Base-by-base conservation (phyloP, 2,888 invertebrate species). In the Volucella zonaria region DNA sequence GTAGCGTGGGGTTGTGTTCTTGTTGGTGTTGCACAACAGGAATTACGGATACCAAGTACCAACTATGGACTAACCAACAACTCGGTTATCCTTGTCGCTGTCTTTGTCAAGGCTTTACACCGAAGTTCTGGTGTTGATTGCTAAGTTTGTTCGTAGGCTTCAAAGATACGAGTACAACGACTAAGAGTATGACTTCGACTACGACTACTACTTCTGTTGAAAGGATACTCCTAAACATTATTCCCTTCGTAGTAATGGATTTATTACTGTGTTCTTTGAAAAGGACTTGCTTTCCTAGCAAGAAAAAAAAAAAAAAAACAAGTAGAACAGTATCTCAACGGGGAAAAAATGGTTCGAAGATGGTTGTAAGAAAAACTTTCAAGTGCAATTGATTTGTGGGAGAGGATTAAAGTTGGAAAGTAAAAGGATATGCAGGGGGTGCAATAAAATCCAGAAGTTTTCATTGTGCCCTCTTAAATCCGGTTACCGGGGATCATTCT, bases 101-200 rank as follows among this genome's bases (percentile, higher is more conserved):
- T 15, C 64, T 49, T 68, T 77, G 61, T 73, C 54, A 61, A 47
- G 56, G 56, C 40, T 66, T 31, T 76, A 64, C 43, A 52, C 23
- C 12, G 59, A 81, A 82, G 62, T 82, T 82, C 62, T 78, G 68
- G 82, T 74, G 82, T 82, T 82, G 82, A 82, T 78, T 78, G 54
- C 78, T 64, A 58, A 78, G 78, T 73, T 80, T 82, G 61, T 61
- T 61, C 14, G 18, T 64, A 74, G 82, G 78, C 74, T 59, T 62
- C 64, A 43, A 64, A 31, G 31, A 31, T 6, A 31, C 31, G 6
- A 31, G 6, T 31, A 31, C 31, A 6, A 31, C 6, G 6, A 31
- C 31, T 31, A 31, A 6, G 6, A 31, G 31, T 31, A 31, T 31
- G 31, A 31, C 31, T 31, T 31, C 31, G 31, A 31, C 6, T 31